These are phyloP conservation scores for Spodoptera litura DNA, from an alignment of 1,140 invertebrate species.

Conservation along the genomic window DNA sequence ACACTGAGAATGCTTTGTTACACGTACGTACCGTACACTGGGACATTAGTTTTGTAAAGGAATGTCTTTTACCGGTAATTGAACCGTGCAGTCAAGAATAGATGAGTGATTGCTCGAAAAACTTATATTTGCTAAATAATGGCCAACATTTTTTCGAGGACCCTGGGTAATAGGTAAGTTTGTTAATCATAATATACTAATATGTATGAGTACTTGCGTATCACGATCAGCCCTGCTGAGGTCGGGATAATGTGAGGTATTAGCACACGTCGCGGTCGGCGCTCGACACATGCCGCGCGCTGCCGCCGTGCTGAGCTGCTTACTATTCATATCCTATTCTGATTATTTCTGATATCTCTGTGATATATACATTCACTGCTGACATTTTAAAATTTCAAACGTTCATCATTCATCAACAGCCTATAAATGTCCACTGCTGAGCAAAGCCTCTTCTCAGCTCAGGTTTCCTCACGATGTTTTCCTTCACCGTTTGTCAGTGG, in stretches of 20 bases:
- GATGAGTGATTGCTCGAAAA: neutral
- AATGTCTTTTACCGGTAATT: constrained; percentile 9
- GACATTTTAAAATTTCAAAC: too few species aligned
- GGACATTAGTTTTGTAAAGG: neutral
- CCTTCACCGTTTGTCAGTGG: too few species aligned
- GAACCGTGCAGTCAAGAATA: neutral
- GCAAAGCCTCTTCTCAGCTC: too few species aligned
- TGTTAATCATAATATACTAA: neutral
- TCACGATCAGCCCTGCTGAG: neutral
- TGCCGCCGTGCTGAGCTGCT: neutral
- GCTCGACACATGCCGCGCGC: too few species aligned
- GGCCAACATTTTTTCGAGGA: neutral
- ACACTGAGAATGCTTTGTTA: constrained; percentile 3
- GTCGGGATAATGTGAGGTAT: constrained; percentile 8
- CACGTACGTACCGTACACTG: neutral
- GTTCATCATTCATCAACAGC: too few species aligned
- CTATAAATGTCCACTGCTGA: too few species aligned
- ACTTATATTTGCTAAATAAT: neutral
- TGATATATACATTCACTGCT: too few species aligned
- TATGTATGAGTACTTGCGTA: neutral
- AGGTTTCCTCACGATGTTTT: too few species aligned
- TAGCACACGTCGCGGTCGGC: neutral
- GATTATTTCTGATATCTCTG: too few species aligned
- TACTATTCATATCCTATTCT: too few species aligned
- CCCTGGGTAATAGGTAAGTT: too few species aligned